Conservation (phyloP, 2,888 invertebrate genomes). For the Hydrotaea diabolus region DNA sequence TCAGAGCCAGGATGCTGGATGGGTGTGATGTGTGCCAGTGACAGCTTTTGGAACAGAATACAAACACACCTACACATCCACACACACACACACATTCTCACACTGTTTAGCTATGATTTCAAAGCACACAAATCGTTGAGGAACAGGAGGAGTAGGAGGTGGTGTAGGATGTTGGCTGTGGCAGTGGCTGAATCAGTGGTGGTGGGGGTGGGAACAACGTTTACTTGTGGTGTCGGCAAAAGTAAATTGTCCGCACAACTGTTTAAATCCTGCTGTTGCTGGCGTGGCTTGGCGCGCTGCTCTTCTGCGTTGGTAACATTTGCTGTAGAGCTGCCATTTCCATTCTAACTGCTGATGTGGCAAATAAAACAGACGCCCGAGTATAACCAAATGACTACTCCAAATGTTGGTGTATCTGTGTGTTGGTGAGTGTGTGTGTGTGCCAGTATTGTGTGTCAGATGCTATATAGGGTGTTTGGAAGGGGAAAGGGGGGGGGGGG, state of each 20-base stretch:
- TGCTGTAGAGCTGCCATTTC: constrained; percentile 64
- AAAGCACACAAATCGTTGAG: constrained; percentile 29
- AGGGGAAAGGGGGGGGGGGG: constrained; percentile 1
- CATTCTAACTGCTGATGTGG: constrained; percentile 70
- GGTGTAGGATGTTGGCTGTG: constrained; percentile 36
- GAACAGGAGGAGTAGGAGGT: constrained; percentile 37
- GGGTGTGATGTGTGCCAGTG: constrained; percentile 68
- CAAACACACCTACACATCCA: constrained; percentile 1
- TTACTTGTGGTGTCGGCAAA: constrained; percentile 68
- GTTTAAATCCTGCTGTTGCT: constrained; percentile 71
- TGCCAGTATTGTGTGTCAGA: constrained; percentile 16
- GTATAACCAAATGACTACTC: constrained; percentile 64
- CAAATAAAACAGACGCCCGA: constrained; percentile 70
- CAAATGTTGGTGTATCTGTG: constrained; percentile 47
- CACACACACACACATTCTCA: constrained; percentile 4
- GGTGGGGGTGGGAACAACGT: constrained; percentile 47
- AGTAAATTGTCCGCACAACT: constrained; percentile 74
- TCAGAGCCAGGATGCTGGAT: constrained; percentile 15
- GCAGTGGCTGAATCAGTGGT: constrained; percentile 43
- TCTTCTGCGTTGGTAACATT: constrained; percentile 59
- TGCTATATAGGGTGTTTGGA: background rate
- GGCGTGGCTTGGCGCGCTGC: constrained; percentile 38
- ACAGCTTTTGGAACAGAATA: constrained; percentile 62
- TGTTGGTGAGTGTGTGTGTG: background rate
- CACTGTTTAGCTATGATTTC: constrained; percentile 1